Evolutionary conservation across 2,113 vertebrate species (phyloP).

Genomic region (Barnardius zonarius): DNA sequence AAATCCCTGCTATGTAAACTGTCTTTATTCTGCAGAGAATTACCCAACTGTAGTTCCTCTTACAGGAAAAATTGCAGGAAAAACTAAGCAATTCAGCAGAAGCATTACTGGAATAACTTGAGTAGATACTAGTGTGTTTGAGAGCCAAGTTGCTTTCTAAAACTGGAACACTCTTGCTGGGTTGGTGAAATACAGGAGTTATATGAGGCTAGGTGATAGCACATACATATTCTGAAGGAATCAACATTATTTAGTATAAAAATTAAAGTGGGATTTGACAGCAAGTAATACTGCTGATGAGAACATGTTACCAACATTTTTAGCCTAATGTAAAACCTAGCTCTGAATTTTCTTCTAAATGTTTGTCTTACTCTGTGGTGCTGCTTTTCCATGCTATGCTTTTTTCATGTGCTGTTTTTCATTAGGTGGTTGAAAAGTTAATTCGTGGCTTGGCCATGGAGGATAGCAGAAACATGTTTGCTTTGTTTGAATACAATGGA

Average conservation of each 20-base stretch:
- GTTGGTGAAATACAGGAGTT: neutral
- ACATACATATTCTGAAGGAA: neutral
- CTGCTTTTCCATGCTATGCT: neutral
- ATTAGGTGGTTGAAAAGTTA: conserved; percentile 96
- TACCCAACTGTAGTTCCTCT: neutral
- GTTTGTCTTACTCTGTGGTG: neutral
- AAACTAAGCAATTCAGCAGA: neutral
- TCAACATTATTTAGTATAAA: neutral
- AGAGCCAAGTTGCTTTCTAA: neutral
- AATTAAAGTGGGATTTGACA: neutral
- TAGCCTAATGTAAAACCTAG: neutral
- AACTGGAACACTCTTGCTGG: neutral
- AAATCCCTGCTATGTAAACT: neutral
- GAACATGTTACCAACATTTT: neutral
- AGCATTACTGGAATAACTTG: neutral
- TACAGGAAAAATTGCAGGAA: neutral
- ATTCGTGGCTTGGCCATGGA: conserved; percentile 96
- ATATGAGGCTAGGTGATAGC: neutral
- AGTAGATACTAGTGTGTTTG: neutral
- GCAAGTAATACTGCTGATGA: neutral
- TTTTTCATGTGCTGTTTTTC: neutral
- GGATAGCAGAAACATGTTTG: conserved; percentile 97
- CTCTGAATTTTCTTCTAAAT: neutral
- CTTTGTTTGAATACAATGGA: conserved; percentile 92
- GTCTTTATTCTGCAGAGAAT: neutral